phyloP scores from a whole-genome alignment of 2,888 invertebrate species.

The Chydorus sphaericus region DNA sequence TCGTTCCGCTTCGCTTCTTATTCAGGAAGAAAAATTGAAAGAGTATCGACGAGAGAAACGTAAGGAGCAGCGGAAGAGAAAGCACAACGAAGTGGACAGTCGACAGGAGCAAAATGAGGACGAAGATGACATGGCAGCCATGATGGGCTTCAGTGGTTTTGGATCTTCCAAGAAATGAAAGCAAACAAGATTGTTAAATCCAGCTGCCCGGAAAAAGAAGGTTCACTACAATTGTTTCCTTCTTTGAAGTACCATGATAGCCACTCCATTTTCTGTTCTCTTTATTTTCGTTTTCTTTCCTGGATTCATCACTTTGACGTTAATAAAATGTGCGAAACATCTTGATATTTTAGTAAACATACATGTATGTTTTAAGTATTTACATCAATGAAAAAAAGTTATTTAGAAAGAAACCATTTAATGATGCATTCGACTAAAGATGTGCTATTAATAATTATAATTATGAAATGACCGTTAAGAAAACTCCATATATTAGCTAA shows the following conservation, averaged over 20 bases:
- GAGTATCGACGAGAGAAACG: constrained; percentile 74
- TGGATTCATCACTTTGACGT: neutral
- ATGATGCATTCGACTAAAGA: too few relatives aligned
- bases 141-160: constrained; percentile 94
- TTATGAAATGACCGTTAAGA: too few relatives aligned
- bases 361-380: too few relatives aligned
- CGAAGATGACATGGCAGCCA: constrained; percentile 56
- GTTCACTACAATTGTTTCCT: neutral
- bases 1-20: constrained; percentile 16
- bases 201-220: neutral
- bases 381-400: too few relatives aligned
- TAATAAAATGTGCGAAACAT: too few relatives aligned
- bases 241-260: neutral
- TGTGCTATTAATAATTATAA: too few relatives aligned
- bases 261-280: neutral
- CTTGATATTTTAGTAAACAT: too few relatives aligned
- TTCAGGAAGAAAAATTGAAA: constrained; percentile 73
- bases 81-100: constrained; percentile 39
- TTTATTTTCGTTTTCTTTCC: neutral
- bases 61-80: constrained; percentile 66
- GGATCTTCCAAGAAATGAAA: constrained; percentile 65
- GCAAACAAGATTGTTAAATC: too few relatives aligned
- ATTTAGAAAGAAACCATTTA: too few relatives aligned
- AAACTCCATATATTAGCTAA: too few relatives aligned
- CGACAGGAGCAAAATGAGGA: constrained; percentile 29